These are phyloP conservation scores for Falcaria lacertinaria DNA, from an alignment of 2,888 invertebrate genomes.

Conservation along the genomic window DNA sequence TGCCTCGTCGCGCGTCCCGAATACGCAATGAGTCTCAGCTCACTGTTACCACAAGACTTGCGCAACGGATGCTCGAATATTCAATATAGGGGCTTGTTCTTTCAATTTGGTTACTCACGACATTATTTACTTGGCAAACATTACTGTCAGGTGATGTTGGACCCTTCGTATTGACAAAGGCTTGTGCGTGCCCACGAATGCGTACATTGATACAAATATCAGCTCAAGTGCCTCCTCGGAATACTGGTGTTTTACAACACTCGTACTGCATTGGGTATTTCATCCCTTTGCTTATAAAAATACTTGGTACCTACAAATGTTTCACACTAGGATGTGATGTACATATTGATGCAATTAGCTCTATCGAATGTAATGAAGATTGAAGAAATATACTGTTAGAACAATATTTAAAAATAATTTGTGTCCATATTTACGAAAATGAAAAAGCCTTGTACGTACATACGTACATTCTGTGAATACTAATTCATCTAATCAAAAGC, in stretches of 20 bases:
- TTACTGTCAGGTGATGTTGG: slow-evolving; percentile 55
- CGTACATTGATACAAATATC: slow-evolving; percentile 47
- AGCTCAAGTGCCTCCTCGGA: slow-evolving; percentile 23
- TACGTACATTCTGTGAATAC: no score
- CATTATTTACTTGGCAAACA: slow-evolving; percentile 56
- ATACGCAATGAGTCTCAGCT: slow-evolving; percentile 61
- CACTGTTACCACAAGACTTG: slow-evolving; percentile 5
- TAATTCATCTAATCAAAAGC: no score
- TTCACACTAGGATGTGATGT: no score
- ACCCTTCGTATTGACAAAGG: slow-evolving; percentile 47
- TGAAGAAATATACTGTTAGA: no score
- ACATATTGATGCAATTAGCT: no score
- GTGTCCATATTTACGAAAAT: no score
- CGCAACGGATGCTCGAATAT: slow-evolving; percentile 30
- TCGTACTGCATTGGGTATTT: neutral
- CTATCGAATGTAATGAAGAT: no score
- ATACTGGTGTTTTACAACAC: slow-evolving; percentile 16
- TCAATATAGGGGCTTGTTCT: slow-evolving; percentile 44
- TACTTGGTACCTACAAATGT: no score
- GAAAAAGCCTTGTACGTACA: no score
- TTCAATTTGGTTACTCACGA: slow-evolving; percentile 37
- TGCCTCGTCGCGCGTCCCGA: slow-evolving; percentile 67
- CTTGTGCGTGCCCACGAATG: slow-evolving; percentile 36
- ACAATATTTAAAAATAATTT: no score
- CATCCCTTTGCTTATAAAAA: neutral